phyloP scores from a whole-genome alignment of 2,113 vertebrate genomes.

The Pionites leucogaster region DNA sequence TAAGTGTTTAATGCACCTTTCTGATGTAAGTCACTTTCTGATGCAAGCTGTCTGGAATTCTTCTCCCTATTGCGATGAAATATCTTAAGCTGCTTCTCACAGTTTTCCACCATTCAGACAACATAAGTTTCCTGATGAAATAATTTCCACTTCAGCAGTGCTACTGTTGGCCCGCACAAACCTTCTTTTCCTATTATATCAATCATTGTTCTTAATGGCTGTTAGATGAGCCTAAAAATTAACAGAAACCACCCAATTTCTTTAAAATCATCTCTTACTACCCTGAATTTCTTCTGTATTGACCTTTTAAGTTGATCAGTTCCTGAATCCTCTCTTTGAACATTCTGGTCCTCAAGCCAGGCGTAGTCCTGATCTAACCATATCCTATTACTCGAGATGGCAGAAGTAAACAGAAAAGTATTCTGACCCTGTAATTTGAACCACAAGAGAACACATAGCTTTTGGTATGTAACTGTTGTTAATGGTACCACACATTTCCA shows the following conservation, averaged over 20 bases:
- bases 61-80: not conserved
- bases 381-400: not conserved
- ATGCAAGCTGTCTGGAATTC: not conserved
- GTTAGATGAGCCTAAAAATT: not conserved
- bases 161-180: not conserved
- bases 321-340: not conserved
- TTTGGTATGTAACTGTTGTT: not conserved
- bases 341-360: not conserved
- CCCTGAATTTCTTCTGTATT: not conserved
- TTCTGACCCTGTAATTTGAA: not conserved
- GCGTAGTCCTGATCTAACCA: not conserved
- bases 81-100: not conserved
- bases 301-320: not conserved
- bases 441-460: not conserved
- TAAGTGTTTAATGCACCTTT: not conserved
- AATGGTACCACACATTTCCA: not conserved
- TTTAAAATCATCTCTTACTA: not conserved
- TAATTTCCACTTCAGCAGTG: not conserved
- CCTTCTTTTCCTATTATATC: not conserved
- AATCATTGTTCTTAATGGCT: not conserved
- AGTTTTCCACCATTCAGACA: not conserved
- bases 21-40: not conserved
- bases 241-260: not conserved
- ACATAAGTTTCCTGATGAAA: not conserved
- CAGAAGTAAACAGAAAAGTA: not conserved